Evolutionary conservation across 2,113 vertebrate genomes (phyloP), one percentile per base, ranked within the genome.

Genomic region (Periophthalmodon schlosseri): DNA sequence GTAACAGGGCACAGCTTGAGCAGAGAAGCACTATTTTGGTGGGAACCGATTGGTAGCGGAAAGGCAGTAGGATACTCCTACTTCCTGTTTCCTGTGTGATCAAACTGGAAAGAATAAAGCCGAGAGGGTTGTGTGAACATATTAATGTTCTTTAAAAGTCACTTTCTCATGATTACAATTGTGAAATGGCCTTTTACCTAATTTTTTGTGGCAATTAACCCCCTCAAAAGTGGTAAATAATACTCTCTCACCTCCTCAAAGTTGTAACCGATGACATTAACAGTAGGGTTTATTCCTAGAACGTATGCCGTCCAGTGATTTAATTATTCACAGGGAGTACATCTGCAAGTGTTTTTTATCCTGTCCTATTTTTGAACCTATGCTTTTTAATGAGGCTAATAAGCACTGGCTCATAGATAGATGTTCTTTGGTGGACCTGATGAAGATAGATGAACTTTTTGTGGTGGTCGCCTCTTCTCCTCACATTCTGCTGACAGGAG

Each of bases 1-100:
- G 70, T 83, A 67, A 75, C 77, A 80, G 56, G 49, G 63, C 64
- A 60, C 28, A 63, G 50, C 68, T 72, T 72, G 60, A 74, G 49
- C 11, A 18, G 23, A 72, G 34, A 20, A 16, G 58, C 58, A 33
- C 58, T 36, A 34, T 64, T 64, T 64, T 21, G 80, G 72, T 87
- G 77, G 84, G 80, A 88, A 84, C 74, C 71, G 78, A 16, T 86
- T 1, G 28, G 49, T 75, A 65, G 49, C 75, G 78, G 84, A 83
- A 85, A 85, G 83, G 81, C 72, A 64, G 63, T 67, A 80, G 86
- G 74, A 84, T 67, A 78, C 84, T 86, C 85, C 87, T 75, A 58
- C 73, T 85, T 88, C 87, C 87, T 85, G 64, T 83, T 88, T 90
- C 88, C 86, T 77, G 67, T 75, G 50, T 39, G 72, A 78, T 70